Base-by-base conservation (phyloP, 2,888 invertebrate genomes). In the Hypena proboscidalis region DNA sequence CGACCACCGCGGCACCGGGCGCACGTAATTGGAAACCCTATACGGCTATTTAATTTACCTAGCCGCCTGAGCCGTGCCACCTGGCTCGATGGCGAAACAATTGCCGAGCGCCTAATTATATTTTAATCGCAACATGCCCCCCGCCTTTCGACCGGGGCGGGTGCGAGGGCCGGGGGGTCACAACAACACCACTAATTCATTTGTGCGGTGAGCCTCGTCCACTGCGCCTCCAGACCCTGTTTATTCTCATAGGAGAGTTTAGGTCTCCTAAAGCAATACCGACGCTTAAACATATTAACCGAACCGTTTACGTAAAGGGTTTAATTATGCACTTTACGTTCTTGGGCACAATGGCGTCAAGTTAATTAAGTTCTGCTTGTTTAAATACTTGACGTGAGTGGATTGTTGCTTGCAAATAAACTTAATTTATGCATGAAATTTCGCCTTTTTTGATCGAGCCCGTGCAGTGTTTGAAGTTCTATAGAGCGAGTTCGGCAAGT, bases 211-310 rank as follows among this genome's bases (percentile, higher is more conserved):
- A 72, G 75, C 71, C 76, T 74, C 77, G 83, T 67, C 80, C 83
- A 69, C 69, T 57, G 52, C 68, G 67, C 67, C 64, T 74, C 79
- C 83, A 80, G 76, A 72, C 70, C 77, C 78, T 83, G 85, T 87
- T 87, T 88, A 85, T 84, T 84, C 90, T 86, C 90, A 85, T 85
- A 89, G 87, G 85, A 89, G 86, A 87, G 85, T 86, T 89, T 88
- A 89, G 85, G 83, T 83, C 82, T 85, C 83, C 83, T 81, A 82
- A 83, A 86, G 85, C 87, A 84, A 87, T 87, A 83, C 82, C 82
- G 77, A 77, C 83, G 83, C 83, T 83, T 83, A 84, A 86, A 85
- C 85, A 88, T 83, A 85, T 87, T 88, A 89, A 83, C 83, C 80
- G 77, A 83, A 85, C 80, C 88, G 85, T 85, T 88, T 85, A 83